Evolutionary conservation across 1,140 invertebrate genomes (phyloP).

Genomic region (Ridgeia piscesae): DNA sequence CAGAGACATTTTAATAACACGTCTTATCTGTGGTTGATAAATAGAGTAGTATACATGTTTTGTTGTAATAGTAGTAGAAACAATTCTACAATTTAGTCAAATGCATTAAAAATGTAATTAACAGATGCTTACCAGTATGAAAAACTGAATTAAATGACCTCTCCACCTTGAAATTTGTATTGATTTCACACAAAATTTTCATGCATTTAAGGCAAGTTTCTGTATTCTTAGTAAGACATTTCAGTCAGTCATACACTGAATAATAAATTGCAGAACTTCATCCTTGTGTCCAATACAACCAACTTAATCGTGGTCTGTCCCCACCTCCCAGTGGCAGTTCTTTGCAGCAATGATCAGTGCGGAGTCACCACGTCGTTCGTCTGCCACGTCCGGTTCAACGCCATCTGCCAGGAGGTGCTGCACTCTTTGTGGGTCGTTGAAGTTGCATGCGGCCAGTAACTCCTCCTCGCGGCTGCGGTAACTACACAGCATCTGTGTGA

Average conservation of each 20-base stretch:
- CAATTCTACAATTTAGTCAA: no score
- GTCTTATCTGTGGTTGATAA: no score
- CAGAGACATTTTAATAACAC: no score
- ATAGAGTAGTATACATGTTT: no score
- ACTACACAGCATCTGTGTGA: background rate
- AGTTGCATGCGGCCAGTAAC: background rate
- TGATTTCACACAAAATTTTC: no score
- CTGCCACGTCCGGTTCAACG: background rate
- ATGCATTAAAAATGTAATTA: no score
- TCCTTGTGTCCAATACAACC: no score
- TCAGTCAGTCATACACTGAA: background rate
- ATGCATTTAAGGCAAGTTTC: background rate
- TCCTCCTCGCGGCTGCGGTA: background rate
- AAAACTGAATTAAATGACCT: no score
- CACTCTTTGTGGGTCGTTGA: background rate
- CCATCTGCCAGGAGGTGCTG: background rate
- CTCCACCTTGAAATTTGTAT: no score
- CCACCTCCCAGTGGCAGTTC: slow-evolving; percentile 14
- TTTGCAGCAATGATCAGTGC: slow-evolving; percentile 13
- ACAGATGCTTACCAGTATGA: no score
- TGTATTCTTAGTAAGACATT: background rate
- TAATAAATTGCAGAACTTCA: background rate
- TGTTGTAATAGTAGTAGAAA: no score
- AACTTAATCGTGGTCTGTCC: background rate
- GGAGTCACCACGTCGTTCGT: background rate